These are phyloP conservation scores for Oscheius sp. DNA, from an alignment of 2,888 invertebrate species.

Conservation along the genomic window DNA sequence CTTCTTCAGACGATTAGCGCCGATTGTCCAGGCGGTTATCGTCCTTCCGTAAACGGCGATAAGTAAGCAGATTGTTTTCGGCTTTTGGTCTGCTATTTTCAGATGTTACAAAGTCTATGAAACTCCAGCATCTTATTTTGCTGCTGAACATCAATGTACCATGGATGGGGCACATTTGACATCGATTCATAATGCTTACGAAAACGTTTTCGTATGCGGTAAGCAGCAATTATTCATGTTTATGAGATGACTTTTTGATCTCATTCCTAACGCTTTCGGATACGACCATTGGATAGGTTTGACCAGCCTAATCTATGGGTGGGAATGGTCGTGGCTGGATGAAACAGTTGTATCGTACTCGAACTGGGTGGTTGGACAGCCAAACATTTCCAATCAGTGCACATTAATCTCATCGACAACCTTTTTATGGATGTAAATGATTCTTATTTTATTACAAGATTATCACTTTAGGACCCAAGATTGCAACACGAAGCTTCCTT, in stretches of 20 bases:
- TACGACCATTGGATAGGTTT: conserved; percentile 3
- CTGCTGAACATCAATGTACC: background rate
- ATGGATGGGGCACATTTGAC: conserved; percentile 15
- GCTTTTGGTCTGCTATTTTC: background rate
- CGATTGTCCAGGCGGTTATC: background rate
- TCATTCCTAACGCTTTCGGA: background rate
- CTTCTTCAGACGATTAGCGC: background rate
- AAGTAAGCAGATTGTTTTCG: background rate
- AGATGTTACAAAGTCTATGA: conserved; percentile 4
- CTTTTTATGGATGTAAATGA: background rate
- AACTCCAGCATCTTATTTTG: background rate
- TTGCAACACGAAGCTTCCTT: background rate
- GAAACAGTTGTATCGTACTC: background rate
- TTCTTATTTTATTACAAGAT: background rate
- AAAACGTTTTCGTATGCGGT: background rate
- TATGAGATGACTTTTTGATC: background rate
- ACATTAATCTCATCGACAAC: background rate
- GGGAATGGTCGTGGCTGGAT: conserved; percentile 14
- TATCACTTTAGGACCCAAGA: conserved; percentile 10
- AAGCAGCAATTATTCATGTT: too few relatives aligned
- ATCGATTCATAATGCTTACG: background rate
- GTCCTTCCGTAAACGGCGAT: background rate
- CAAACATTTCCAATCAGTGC: background rate
- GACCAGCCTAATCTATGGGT: background rate
- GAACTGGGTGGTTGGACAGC: background rate